Conservation (phyloP, 2,797 vertebrate genomes). For the Lagorchestes hirsutus region DNA sequence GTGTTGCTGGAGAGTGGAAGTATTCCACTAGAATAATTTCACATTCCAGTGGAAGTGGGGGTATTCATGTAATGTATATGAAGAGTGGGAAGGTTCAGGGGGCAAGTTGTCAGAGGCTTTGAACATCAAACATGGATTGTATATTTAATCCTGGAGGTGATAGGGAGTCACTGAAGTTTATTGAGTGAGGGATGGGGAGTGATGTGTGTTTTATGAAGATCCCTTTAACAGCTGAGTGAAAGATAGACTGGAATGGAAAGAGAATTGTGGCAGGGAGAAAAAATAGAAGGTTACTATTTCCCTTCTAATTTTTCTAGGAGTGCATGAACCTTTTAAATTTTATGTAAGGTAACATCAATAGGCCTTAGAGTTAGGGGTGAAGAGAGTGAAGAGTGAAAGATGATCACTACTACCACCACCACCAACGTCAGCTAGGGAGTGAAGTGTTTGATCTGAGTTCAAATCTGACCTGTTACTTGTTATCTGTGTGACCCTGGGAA, state of each 20-base stretch:
- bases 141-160: neutral
- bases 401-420: no score
- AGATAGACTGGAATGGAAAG: neutral
- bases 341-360: neutral
- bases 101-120: no score
- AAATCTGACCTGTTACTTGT: no score
- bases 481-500: no score
- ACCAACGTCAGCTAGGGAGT: no score
- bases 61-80: neutral
- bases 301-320: neutral
- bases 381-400: no score
- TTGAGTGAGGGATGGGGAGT: no score
- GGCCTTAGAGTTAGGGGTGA: no score
- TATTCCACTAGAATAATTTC: no score
- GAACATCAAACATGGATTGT: no score
- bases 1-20: neutral
- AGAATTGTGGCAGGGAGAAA: neutral
- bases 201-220: neutral
- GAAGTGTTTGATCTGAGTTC: no score
- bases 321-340: neutral
- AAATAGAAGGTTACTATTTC: neutral
- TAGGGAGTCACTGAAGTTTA: neutral
- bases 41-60: neutral
- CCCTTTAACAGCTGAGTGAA: neutral
- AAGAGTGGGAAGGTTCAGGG: neutral